phyloP scores from a whole-genome alignment of 2,797 vertebrate species.

The Menidia menidia region DNA sequence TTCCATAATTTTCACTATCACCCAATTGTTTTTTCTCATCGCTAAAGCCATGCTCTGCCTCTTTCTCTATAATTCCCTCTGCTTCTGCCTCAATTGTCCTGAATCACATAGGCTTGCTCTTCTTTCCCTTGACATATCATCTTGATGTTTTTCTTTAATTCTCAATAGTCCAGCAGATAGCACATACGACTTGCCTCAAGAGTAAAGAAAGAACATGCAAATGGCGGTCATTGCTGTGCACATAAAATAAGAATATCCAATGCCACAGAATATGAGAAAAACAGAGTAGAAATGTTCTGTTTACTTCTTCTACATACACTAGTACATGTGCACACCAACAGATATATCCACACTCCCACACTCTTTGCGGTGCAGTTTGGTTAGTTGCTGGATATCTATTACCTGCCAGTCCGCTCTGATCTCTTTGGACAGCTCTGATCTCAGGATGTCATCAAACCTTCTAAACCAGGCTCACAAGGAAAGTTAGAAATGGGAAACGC shows the following conservation, averaged over 20 bases:
- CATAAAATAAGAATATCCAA: slow-evolving; percentile 75
- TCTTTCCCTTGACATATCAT: slow-evolving; percentile 4
- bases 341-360: slow-evolving; percentile 38
- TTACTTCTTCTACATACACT: slow-evolving; percentile 61
- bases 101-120: background rate
- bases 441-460: slow-evolving; percentile 99
- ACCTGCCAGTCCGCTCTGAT: slow-evolving; percentile 99
- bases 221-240: background rate
- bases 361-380: slow-evolving; percentile 52
- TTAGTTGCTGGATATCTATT: slow-evolving; percentile 97
- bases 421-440: slow-evolving; percentile 99
- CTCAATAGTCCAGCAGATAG: slow-evolving; percentile 57
- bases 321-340: background rate
- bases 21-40: slow-evolving; percentile 49
- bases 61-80: slow-evolving; percentile 22
- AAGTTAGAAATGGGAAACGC: slow-evolving; percentile 63
- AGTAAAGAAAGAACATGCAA: background rate
- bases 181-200: slow-evolving; percentile 66
- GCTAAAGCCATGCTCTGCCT: slow-evolving; percentile 11
- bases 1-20: slow-evolving; percentile 52
- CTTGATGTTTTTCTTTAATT: background rate
- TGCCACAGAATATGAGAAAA: slow-evolving; percentile 84
- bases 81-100: slow-evolving; percentile 8
- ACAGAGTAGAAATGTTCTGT: slow-evolving; percentile 86
- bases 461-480: slow-evolving; percentile 77